These are phyloP conservation scores for Trichacis sp. DNA, from an alignment of 2,888 invertebrate genomes.

Conservation along the genomic window DNA sequence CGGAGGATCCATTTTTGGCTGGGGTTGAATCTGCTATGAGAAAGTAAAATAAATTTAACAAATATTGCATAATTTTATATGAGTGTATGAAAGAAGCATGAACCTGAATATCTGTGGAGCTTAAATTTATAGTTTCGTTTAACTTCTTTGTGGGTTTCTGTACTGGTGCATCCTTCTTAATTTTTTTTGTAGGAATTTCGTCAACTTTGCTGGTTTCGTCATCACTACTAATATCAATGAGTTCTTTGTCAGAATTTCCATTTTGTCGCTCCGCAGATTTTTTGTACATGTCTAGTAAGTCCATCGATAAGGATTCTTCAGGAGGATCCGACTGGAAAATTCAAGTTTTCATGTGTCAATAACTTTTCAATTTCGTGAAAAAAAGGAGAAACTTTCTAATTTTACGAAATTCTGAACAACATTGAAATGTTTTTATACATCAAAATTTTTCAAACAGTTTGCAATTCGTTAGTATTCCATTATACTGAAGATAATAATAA, in stretches of 20 bases:
- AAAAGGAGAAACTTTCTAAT: too few relatives aligned
- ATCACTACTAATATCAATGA: slow-evolving; percentile 85
- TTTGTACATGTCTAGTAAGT: slow-evolving; percentile 71
- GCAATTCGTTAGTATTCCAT: too few relatives aligned
- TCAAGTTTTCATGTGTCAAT: too few relatives aligned
- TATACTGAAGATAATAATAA: too few relatives aligned
- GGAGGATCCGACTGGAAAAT: slow-evolving; percentile 53
- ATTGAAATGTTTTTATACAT: too few relatives aligned
- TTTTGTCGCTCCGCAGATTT: slow-evolving; percentile 56
- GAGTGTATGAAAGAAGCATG: not conserved
- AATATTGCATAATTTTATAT: too few relatives aligned
- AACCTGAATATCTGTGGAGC: slow-evolving; percentile 25
- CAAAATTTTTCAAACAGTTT: too few relatives aligned
- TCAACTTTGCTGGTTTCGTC: slow-evolving; percentile 67
- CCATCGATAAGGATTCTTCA: slow-evolving; percentile 64
- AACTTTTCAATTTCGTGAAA: too few relatives aligned
- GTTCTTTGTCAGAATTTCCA: slow-evolving; percentile 74
- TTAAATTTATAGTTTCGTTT: not conserved
- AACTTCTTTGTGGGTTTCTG: too few relatives aligned
- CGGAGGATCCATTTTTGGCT: slow-evolving; percentile 12
- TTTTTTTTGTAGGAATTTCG: slow-evolving; percentile 26
- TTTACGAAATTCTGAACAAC: too few relatives aligned
- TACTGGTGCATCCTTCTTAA: slow-evolving; percentile 22
- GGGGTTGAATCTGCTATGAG: slow-evolving; percentile 4
- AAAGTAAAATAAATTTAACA: not conserved